Conservation (phyloP, 2,113 vertebrate genomes). For the Ceyx margarethae region DNA sequence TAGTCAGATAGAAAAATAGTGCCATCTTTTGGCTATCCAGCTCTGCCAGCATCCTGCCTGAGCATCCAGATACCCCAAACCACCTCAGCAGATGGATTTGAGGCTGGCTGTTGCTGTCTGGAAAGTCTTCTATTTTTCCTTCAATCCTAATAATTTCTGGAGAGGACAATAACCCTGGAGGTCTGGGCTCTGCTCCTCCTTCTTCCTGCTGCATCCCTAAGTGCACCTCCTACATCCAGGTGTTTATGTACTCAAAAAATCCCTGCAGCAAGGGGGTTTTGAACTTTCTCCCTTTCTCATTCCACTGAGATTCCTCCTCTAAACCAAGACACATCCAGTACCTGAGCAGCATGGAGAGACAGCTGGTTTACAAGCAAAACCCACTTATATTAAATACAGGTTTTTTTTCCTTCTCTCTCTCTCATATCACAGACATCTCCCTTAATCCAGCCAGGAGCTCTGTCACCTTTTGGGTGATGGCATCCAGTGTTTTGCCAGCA, state of each 20-base stretch:
- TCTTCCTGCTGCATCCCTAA: neutral
- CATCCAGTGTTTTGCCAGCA: neutral
- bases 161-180: neutral
- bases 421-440: neutral
- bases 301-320: neutral
- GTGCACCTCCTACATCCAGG: accelerated
- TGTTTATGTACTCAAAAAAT: accelerated
- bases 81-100: neutral
- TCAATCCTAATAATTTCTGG: neutral
- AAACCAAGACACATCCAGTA: neutral
- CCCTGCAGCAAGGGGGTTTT: accelerated
- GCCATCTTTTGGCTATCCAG: constrained; percentile 53
- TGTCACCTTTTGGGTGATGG: accelerated
- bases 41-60: neutral
- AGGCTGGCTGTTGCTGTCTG: neutral
- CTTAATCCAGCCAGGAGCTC: neutral
- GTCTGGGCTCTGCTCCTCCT: neutral
- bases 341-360: neutral
- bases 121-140: neutral
- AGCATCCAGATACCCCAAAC: accelerated
- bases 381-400: neutral
- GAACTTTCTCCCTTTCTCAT: neutral
- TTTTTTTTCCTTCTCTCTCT: neutral
- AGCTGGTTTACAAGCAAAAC: neutral
- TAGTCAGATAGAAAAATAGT: constrained; percentile 41